phyloP scores from a whole-genome alignment of 2,888 invertebrate species.

The Agriopis aurantiaria region DNA sequence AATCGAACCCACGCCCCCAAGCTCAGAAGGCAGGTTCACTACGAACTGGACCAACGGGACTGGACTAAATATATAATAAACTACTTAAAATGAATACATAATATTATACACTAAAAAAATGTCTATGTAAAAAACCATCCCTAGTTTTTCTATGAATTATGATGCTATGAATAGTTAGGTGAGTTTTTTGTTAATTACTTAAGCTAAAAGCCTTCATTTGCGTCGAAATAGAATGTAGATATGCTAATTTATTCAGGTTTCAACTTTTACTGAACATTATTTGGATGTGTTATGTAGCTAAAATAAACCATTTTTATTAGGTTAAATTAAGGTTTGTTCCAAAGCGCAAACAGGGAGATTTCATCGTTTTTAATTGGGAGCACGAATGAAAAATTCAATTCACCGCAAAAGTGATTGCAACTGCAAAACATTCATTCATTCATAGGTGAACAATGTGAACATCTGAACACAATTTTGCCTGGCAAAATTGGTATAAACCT shows the following conservation, averaged over 20 bases:
- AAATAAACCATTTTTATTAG: slow-evolving; percentile 3
- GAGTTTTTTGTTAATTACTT: slow-evolving; percentile 32
- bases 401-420: slow-evolving; percentile 12
- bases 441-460: neutral
- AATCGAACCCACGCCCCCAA: no score
- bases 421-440: neutral
- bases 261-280: slow-evolving; percentile 20
- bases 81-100: no score
- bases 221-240: slow-evolving; percentile 15
- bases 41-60: no score
- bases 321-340: slow-evolving; percentile 9
- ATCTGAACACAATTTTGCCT: no score
- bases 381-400: slow-evolving; percentile 26
- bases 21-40: no score
- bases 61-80: no score
- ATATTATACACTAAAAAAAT: no score
- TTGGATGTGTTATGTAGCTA: slow-evolving; percentile 8
- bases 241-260: slow-evolving; percentile 17
- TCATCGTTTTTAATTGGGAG: slow-evolving; percentile 24
- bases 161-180: slow-evolving; percentile 4
- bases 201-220: slow-evolving; percentile 7
- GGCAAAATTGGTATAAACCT: no score
- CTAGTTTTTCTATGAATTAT: slow-evolving; percentile 22
- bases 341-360: slow-evolving; percentile 10
- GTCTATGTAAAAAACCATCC: neutral